Evolutionary conservation across 2,113 vertebrate genomes (phyloP), one percentile per base, ranked within the genome.

Genomic region (Pseudois nayaur): DNA sequence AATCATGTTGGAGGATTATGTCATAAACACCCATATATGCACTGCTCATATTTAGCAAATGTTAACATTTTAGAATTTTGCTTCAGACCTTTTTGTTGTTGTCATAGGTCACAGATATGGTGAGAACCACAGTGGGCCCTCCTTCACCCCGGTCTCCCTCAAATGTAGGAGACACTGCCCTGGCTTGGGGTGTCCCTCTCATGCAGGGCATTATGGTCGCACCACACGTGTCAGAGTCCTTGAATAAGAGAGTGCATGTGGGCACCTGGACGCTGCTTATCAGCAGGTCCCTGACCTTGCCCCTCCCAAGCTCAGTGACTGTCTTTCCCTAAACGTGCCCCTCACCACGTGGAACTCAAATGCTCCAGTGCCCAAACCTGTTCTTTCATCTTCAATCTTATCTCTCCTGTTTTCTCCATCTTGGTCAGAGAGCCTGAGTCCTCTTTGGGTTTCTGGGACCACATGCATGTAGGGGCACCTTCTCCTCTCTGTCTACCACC

Each of bases 291-390:
- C 19, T 8, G 33, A 36, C 33, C 74, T 62, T 40, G 67, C 67
- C 19, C 31, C 19, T 14, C 27, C 9, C 13, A 11, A 25, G 21
- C 45, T 21, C n/a, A 3, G n/a, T 13, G 25, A 45, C 31, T 12
- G 54, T 29, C 62, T 85, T n/a, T 85, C 6, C 45, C 7, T 27
- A 3, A 33, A 40, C 3, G 5, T 12, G 27, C 4, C 0, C 9
- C 0, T 3, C 1, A 16, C 57, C 7, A 1, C 1, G 0, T 4
- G 3, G 64, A 52, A 27, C 13, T 33, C 54, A 14, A 8, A 33
- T 13, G 7, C 27, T 27, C 14, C 27, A n/a, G 45, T 5, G 3
- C 43, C 52, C 48, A 21, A 8, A 1, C 55, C 29, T 31, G 11
- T 33, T 29, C 55, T 60, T 52, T 15, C 17, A 33, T 19, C 64